Evolutionary conservation across 2,113 vertebrate species (phyloP), one percentile per base, ranked within the genome.

Genomic region (Orthonyx spaldingii): DNA sequence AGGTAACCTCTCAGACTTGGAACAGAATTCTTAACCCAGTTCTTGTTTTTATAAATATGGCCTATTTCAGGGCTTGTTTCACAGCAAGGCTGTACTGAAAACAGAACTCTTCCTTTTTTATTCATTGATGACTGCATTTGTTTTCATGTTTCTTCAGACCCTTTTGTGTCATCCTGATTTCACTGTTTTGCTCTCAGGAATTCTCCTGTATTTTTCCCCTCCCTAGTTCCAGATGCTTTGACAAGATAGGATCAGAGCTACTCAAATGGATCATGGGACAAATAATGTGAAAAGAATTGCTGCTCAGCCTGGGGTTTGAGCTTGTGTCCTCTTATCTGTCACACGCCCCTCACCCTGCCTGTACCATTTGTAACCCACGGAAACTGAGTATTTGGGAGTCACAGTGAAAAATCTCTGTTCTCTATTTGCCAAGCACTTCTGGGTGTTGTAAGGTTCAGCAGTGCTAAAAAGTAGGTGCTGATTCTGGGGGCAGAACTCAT

Each of bases 21-120:
- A 90, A 64, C 21, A 88, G 26, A 85, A 91, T 85, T 90, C 32
- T 82, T 90, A 75, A 93, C 85, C 23, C 20, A 64, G 27, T 88
- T 88, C 44, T 57, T 79, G 23, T 49, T 94, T 89, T 75, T 82
- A 70, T 70, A 75, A 78, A 84, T 59, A 42, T 39, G 33, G 24
- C 41, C 11, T 83, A 5, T 79, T 90, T 85, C 33, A 64, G 26
- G 44, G 14, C 16, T 76, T 2, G 3, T 94, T 46, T 91, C 77
- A 75, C 64, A 89, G 70, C 39, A 82, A 75, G 57, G 7, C 28
- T 87, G 21, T 42, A 12, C 17, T 33, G 55, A 77, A 84, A 53
- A 41, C 47, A 21, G 46, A 90, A 20, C 7, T 50, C 27, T 75
- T 84, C 13, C 3, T 79, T 63, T 74, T 63, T 63, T 27, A 6